A percentile compares a stretch with the other conserved stretches of the same genome.
Conservation (phyloP, 2,888 invertebrate species). For the Rhorus exstirpatorius region DNA sequence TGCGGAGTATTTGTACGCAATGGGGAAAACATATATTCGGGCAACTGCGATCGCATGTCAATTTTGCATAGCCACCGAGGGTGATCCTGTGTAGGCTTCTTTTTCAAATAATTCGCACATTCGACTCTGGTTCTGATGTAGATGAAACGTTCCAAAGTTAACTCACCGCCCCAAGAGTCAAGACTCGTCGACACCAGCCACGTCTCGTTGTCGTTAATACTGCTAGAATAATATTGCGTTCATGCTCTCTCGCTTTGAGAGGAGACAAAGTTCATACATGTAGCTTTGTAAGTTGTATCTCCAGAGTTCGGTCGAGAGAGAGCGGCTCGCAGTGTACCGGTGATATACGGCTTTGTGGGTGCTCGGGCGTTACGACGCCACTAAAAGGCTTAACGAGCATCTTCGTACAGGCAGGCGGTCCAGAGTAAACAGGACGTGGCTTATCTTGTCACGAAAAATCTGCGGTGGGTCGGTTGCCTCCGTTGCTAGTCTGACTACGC, state of each 20-base stretch:
- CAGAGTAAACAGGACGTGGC: slow-evolving; percentile 85
- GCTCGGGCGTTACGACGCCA: slow-evolving; percentile 82
- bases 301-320: slow-evolving; percentile 25
- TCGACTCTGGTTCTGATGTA: slow-evolving; percentile 4
- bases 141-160: slow-evolving; percentile 22
- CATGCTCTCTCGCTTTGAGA: slow-evolving; percentile 13
- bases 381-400: slow-evolving; percentile 86
- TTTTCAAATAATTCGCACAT: slow-evolving; percentile 1
- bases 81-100: neutral
- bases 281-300: slow-evolving; percentile 12
- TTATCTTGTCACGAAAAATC: slow-evolving; percentile 86
- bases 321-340: slow-evolving; percentile 69
- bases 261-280: slow-evolving; percentile 39
- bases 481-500: slow-evolving; percentile 66
- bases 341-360: slow-evolving; percentile 84
- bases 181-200: slow-evolving; percentile 11
- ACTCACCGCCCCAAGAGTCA: slow-evolving; percentile 19
- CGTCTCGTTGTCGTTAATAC: slow-evolving; percentile 37
- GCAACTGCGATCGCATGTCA: neutral
- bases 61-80: neutral
- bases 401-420: slow-evolving; percentile 82
- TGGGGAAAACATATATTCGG: neutral
- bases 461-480: slow-evolving; percentile 79
- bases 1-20: neutral
- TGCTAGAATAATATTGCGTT: slow-evolving; percentile 37